Evolutionary conservation across 2,888 invertebrate species (phyloP), one percentile per base, ranked within the genome.

Genomic region (Argyresthia goedartella): DNA sequence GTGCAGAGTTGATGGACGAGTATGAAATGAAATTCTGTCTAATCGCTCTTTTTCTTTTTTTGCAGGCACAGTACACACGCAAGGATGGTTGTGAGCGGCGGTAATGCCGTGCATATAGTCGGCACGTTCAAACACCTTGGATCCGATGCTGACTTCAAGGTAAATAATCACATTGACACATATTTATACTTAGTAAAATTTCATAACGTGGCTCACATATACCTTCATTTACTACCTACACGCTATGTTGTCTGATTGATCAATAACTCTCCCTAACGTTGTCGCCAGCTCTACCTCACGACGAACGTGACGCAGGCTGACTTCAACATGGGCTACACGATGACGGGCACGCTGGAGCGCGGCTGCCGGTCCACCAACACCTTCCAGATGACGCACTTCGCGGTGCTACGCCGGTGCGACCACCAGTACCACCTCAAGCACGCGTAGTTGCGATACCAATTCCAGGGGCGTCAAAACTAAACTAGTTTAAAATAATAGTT

Each of bases 281-380:
- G 13, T 56, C 59, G 64, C 48, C 87, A 91, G 90, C 82, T 95
- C 72, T 92, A 92, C 79, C 89, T 95, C 69, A 95, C 94, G 55
- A 94, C 94, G 55, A 93, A 94, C 79, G 94, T 95, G 65, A 92
- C 93, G 48, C 91, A 92, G 66, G 92, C 94, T 50, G 95, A 95
- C 81, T 95, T 94, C 88, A 94, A 95, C 81, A 93, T 94, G 91
- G 95, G 95, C 50, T 95, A 95, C 88, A 93, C 93, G 69, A 93
- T 95, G 90, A 95, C 95, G 1, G 95, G 95, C 10, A 93, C 93
- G 10, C 86, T 95, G 67, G 95, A 95, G 73, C 88, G 95, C 14
- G 95, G 95, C 61, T 90, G 90, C 71, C 91, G 92, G 60, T 90
- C 91, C 69, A 91, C 91, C 62, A 93, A 93, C 78, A 89, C 89